phyloP scores from a whole-genome alignment of 2,888 invertebrate genomes.

The Halocaridina rubra region DNA sequence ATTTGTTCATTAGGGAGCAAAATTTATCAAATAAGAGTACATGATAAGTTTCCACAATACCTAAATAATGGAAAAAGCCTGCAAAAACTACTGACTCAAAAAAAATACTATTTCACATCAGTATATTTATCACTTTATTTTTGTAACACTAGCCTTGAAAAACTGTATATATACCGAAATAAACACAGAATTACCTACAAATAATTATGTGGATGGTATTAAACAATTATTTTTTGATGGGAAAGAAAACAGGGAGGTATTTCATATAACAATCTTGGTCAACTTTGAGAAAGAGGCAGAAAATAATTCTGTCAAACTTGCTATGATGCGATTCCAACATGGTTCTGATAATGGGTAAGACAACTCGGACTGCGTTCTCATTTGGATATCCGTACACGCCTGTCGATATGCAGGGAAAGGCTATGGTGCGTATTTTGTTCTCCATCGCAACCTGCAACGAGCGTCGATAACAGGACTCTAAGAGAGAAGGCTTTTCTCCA shows the following conservation, averaged over 20 bases:
- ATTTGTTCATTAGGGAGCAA: too few species aligned
- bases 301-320: slow-evolving; percentile 79
- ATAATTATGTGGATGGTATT: too few species aligned
- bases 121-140: too few species aligned
- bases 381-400: slow-evolving; percentile 92
- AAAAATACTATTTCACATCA: too few species aligned
- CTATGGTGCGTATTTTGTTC: slow-evolving; percentile 75
- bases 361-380: slow-evolving; percentile 81
- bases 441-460: slow-evolving; percentile 74
- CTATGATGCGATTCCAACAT: slow-evolving; percentile 70
- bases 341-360: slow-evolving; percentile 76
- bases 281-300: slow-evolving; percentile 80
- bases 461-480: slow-evolving; percentile 79
- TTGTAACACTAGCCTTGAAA: too few species aligned
- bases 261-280: slow-evolving; percentile 70
- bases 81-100: too few species aligned
- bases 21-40: too few species aligned
- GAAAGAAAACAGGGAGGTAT: slow-evolving; percentile 49
- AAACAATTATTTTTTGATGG: too few species aligned
- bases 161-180: too few species aligned
- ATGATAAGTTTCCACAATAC: too few species aligned
- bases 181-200: too few species aligned
- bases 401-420: slow-evolving; percentile 91
- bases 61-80: too few species aligned
- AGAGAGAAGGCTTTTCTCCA: slow-evolving; percentile 76